Evolutionary conservation across 2,113 vertebrate genomes (phyloP).

Genomic region (Laticauda colubrina): DNA sequence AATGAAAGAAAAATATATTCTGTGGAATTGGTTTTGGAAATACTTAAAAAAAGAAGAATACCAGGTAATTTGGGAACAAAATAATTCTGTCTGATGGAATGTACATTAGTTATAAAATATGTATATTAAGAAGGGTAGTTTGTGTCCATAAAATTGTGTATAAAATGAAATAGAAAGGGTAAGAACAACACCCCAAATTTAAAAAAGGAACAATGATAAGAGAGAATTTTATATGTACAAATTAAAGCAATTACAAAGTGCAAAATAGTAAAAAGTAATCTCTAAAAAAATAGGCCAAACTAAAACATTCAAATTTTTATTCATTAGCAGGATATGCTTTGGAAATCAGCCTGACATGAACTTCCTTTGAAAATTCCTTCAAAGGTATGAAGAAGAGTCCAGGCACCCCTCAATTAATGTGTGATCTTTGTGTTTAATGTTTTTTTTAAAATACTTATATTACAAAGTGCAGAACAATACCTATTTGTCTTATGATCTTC

Average conservation of each 20-base stretch:
- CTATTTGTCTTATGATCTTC: background rate
- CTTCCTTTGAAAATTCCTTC: background rate
- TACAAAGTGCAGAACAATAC: background rate
- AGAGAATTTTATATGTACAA: background rate
- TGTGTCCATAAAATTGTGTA: background rate
- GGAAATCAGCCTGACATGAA: background rate
- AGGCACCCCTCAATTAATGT: background rate
- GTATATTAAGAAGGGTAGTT: constrained; percentile 50
- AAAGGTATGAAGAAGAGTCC: background rate
- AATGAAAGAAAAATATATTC: constrained; percentile 54
- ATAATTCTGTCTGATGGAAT: constrained; percentile 47
- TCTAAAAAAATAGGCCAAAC: background rate
- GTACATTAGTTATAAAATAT: constrained; percentile 40
- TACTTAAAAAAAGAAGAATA: constrained; percentile 52
- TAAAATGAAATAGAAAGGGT: background rate
- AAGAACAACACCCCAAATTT: background rate
- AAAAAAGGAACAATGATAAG: background rate
- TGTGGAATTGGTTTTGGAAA: constrained; percentile 72
- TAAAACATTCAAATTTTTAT: background rate
- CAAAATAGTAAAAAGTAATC: background rate
- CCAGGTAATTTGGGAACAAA: constrained; percentile 59
- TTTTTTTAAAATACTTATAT: background rate
- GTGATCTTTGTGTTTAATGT: background rate
- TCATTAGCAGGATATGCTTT: background rate
- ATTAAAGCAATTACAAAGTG: background rate